Percentiles rank a stretch among this genome's conserved stretches.
These are phyloP conservation scores for Triplophysa bombifrons DNA, from an alignment of 2,797 vertebrate genomes.

Conservation along the genomic window DNA sequence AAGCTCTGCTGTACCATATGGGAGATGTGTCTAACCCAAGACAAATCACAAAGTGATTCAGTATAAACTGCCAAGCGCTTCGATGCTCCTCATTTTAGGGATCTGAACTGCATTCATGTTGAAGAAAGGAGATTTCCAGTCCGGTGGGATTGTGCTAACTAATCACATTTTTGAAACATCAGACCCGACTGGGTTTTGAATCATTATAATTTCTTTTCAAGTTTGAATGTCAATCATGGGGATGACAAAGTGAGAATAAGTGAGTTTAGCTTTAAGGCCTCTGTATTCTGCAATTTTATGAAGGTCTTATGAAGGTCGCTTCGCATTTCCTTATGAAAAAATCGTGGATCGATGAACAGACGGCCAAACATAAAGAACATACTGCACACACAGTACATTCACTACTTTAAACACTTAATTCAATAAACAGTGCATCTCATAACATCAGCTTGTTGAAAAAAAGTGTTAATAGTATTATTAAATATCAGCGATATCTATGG, in stretches of 20 bases:
- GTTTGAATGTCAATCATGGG: conserved; percentile 24
- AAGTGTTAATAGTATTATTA: too few species aligned
- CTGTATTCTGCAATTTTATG: conserved; percentile 21
- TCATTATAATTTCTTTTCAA: conserved; percentile 33
- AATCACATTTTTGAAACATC: conserved; percentile 61
- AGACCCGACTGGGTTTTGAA: conserved; percentile 32
- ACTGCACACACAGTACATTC: background rate
- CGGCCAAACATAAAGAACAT: background rate
- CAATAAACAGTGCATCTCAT: too few species aligned
- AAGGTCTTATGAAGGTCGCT: background rate
- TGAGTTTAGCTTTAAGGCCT: conserved; percentile 20
- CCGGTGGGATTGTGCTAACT: conserved; percentile 48
- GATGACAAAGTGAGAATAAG: conserved; percentile 40
- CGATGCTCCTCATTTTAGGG: conserved; percentile 31
- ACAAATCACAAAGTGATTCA: conserved; percentile 56
- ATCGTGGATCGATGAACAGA: background rate
- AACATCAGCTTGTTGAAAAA: too few species aligned
- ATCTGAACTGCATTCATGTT: conserved; percentile 48
- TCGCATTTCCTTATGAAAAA: background rate
- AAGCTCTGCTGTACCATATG: conserved; percentile 52
- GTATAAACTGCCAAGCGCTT: conserved; percentile 39
- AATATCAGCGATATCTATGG: too few species aligned
- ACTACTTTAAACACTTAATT: too few species aligned
- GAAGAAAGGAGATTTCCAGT: conserved; percentile 44
- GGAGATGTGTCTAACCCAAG: conserved; percentile 54